phyloP scores from a whole-genome alignment of 2,113 vertebrate genomes.

The Phoxinus phoxinus region DNA sequence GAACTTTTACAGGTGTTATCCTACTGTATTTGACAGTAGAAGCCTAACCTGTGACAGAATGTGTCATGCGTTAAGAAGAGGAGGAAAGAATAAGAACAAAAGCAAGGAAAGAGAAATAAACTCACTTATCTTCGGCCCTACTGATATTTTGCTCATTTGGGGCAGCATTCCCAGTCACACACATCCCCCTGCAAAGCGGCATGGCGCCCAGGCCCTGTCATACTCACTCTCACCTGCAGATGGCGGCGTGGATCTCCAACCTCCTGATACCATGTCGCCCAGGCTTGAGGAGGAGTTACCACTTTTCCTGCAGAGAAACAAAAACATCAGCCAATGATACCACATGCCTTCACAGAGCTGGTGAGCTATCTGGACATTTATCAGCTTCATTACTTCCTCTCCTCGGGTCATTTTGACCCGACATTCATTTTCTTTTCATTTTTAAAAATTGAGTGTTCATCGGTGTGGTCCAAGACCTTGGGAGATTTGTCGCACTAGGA shows the following conservation, averaged over 20 bases:
- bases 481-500: too few species aligned
- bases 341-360: background rate
- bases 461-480: too few species aligned
- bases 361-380: background rate
- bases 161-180: constrained; percentile 33
- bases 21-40: background rate
- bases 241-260: constrained; percentile 91
- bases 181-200: constrained; percentile 29
- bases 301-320: constrained; percentile 79
- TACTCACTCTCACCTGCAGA: constrained; percentile 83
- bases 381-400: background rate
- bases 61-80: background rate
- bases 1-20: background rate
- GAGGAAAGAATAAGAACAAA: constrained; percentile 12
- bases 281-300: constrained; percentile 87
- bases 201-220: constrained; percentile 18
- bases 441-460: too few species aligned
- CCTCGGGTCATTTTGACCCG: too few species aligned
- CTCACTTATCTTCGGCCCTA: constrained; percentile 36
- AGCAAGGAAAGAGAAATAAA: constrained; percentile 8
- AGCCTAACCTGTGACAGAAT: background rate
- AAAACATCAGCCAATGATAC: background rate
- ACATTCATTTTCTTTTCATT: too few species aligned
- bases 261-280: constrained; percentile 87
- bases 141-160: constrained; percentile 15